Evolutionary conservation across 1,140 invertebrate genomes (phyloP).

Genomic region (Brachionus koreanus): DNA sequence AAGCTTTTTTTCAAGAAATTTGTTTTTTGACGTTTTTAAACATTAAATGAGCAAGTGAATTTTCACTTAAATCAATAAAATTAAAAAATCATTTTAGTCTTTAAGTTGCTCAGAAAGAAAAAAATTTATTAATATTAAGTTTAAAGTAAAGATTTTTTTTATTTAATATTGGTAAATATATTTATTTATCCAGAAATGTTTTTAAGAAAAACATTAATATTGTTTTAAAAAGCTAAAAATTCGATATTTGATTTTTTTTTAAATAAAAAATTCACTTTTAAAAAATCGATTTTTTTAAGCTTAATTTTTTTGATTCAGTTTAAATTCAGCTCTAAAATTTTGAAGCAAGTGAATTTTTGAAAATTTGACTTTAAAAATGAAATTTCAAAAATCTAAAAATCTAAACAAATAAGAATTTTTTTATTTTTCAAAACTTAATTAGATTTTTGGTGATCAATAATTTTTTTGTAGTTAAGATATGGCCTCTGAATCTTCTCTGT

Average conservation of each 20-base stretch:
- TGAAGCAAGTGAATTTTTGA: no score
- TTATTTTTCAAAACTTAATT: no score
- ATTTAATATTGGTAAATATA: not conserved
- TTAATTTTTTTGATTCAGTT: no score
- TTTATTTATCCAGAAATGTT: not conserved
- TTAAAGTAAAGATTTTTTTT: not conserved
- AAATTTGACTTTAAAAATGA: no score
- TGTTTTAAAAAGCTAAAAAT: not conserved
- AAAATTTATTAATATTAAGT: not conserved
- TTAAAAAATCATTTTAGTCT: not conserved
- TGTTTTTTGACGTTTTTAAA: not conserved
- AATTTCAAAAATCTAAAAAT: no score
- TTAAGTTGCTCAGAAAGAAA: not conserved
- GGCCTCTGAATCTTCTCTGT: no score
- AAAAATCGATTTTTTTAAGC: not conserved
- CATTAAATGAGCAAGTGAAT: not conserved
- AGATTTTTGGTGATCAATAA: no score
- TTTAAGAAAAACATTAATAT: not conserved
- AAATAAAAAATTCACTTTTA: not conserved
- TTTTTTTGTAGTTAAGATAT: no score
- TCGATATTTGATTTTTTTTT: not conserved
- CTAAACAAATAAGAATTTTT: no score
- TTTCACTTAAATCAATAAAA: not conserved
- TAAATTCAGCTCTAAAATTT: no score
- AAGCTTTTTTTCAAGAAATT: not conserved